phyloP scores from a whole-genome alignment of 2,113 vertebrate genomes.

The Strix uralensis region DNA sequence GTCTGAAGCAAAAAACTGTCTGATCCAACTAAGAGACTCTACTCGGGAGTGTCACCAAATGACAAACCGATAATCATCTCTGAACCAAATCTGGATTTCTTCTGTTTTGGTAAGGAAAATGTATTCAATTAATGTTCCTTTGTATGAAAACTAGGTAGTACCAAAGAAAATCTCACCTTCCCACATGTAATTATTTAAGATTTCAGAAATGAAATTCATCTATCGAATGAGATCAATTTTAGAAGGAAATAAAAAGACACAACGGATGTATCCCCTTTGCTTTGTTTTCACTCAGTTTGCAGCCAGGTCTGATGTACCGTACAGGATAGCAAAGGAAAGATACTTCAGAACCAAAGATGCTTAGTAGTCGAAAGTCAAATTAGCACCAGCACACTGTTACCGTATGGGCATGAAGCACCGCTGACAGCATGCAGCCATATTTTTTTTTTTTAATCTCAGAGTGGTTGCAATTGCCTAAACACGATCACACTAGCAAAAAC shows the following conservation, averaged over 20 bases:
- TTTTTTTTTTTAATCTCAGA: not conserved
- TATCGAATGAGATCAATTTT: accelerated
- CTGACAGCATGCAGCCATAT: not conserved
- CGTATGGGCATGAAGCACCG: not conserved
- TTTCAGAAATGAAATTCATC: not conserved
- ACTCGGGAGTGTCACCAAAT: not conserved
- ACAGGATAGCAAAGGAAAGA: not conserved
- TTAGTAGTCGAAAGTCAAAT: not conserved
- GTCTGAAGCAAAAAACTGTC: not conserved
- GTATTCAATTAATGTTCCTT: not conserved
- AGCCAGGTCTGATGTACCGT: not conserved
- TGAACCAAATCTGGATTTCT: not conserved
- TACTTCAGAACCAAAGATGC: not conserved
- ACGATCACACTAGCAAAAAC: not conserved
- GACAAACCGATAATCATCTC: not conserved
- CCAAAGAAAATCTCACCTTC: not conserved
- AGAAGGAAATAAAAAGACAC: not conserved
- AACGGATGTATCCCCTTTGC: not conserved
- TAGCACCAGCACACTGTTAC: not conserved
- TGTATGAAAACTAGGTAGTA: not conserved
- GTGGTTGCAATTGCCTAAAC: not conserved
- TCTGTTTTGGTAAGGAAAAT: not conserved
- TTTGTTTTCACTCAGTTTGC: not conserved
- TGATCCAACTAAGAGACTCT: not conserved
- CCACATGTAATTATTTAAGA: not conserved